Conservation (phyloP, 92 coral and sea anemone genomes). For the Parazoanthus swiftii region DNA sequence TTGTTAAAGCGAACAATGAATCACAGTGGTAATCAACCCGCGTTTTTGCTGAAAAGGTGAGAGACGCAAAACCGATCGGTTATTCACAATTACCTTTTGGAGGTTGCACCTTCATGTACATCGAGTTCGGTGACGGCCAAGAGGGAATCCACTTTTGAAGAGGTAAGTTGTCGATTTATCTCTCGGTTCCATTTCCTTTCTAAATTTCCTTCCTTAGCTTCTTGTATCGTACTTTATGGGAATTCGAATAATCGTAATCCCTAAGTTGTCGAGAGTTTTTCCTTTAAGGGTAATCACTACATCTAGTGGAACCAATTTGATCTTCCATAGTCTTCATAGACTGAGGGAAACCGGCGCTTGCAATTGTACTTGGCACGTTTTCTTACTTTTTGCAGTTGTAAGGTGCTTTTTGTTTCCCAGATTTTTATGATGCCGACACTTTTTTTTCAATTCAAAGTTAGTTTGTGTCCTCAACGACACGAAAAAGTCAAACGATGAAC, state of each 20-base stretch:
- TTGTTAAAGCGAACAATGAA: constrained; percentile 11
- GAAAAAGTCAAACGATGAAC: neutral
- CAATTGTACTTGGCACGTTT: neutral
- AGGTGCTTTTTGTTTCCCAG: neutral
- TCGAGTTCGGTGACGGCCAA: neutral
- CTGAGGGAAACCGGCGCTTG: neutral
- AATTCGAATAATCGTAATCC: neutral
- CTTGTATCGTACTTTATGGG: neutral
- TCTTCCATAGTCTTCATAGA: too few relatives aligned
- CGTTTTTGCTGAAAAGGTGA: constrained; percentile 4
- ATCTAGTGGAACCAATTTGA: neutral
- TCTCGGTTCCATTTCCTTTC: neutral
- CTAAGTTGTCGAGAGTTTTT: neutral
- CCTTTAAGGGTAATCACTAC: too few relatives aligned
- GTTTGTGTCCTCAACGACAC: neutral
- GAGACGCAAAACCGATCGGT: neutral
- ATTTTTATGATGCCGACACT: neutral
- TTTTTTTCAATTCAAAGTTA: too few relatives aligned
- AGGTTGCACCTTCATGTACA: neutral
- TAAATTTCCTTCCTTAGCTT: neutral
- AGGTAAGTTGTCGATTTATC: constrained; percentile 6
- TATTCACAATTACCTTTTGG: neutral
- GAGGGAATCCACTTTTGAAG: neutral
- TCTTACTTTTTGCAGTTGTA: too few relatives aligned
- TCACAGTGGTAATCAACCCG: neutral